Base-by-base conservation (phyloP, 2,113 vertebrate species). In the Odocoileus hemionus region DNA sequence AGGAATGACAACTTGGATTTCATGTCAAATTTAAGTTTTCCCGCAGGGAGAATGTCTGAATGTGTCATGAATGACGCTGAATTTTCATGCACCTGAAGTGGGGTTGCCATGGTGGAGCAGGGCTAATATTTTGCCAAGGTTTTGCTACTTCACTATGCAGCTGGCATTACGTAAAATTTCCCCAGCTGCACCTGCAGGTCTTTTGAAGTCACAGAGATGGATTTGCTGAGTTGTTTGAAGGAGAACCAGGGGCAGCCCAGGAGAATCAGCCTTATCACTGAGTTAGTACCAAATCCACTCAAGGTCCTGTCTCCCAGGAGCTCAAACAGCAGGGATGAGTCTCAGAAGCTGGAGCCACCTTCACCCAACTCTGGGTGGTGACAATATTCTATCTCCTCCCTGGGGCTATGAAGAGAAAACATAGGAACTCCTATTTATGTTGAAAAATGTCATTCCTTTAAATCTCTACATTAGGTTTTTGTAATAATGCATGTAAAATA, bases 101-200 rank as follows among this genome's bases (percentile, higher is more conserved):
- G 76, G 30, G 61, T 95, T 96, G 33, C 50, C 93, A 28, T 17
- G 74, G 93, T 86, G 78, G 92, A 74, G 80, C 67, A 79, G 86
- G 52, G 54, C 2, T 60, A 30, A 70, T 57, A 54, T 58, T 88
- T 94, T 94, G 60, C 86, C 8, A 70, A 97, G 97, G 91, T 98
- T 80, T 52, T 94, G 33, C n/a, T 13, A 33, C 12, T 83, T 92
- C 13, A 58, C 74, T 9, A 1, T 87, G 23, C 25, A 36, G 80
- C 43, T 0, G 0, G 39, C 19, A 21, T 61, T 93, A 23, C 58
- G 19, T 79, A 92, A 82, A 84, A 58, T 61, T 82, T 78, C 76
- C 60, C 78, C 19, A 16, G n/a, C 39, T 58, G 79, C 64, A 97
- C 96, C 94, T 97, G 90, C 54, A 55, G 33, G 83, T 92, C 96